phyloP scores from a whole-genome alignment of 2,888 invertebrate genomes.

The Melipona beecheii region DNA sequence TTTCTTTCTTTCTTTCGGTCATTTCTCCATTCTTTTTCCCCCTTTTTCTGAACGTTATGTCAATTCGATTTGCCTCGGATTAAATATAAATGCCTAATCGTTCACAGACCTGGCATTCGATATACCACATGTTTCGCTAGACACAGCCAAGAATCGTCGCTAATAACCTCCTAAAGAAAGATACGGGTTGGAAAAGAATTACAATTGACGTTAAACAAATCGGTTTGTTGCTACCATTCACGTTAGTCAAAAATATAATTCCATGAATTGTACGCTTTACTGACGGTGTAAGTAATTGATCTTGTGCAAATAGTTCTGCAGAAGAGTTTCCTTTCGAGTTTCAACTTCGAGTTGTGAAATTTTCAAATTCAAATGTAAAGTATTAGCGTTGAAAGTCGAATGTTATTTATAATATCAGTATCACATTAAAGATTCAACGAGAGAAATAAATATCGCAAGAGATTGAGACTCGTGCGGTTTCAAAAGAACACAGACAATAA shows the following conservation, averaged over 20 bases:
- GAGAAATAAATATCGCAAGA: slow-evolving; percentile 18
- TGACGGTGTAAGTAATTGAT: background rate
- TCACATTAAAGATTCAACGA: slow-evolving; percentile 2
- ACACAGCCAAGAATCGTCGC: slow-evolving; percentile 18
- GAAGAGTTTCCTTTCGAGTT: background rate
- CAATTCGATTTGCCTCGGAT: background rate
- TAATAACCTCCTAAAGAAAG: background rate
- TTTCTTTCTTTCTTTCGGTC: background rate
- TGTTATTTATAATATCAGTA: slow-evolving; percentile 7
- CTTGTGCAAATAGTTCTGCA: background rate
- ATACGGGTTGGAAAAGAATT: background rate
- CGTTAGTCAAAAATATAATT: background rate
- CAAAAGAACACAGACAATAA: slow-evolving; percentile 54
- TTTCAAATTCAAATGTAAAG: slow-evolving; percentile 1
- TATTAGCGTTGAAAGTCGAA: slow-evolving; percentile 10
- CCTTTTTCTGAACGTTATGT: background rate
- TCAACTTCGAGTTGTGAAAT: background rate
- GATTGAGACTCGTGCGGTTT: slow-evolving; percentile 20
- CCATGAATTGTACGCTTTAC: background rate
- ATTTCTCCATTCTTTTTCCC: background rate
- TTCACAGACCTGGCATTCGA: background rate
- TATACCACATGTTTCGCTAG: slow-evolving; percentile 12
- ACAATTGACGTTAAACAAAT: background rate
- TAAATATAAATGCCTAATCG: background rate
- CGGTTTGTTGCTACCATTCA: background rate